Evolutionary conservation across 2,888 invertebrate genomes (phyloP).

Genomic region (Seira ritae): DNA sequence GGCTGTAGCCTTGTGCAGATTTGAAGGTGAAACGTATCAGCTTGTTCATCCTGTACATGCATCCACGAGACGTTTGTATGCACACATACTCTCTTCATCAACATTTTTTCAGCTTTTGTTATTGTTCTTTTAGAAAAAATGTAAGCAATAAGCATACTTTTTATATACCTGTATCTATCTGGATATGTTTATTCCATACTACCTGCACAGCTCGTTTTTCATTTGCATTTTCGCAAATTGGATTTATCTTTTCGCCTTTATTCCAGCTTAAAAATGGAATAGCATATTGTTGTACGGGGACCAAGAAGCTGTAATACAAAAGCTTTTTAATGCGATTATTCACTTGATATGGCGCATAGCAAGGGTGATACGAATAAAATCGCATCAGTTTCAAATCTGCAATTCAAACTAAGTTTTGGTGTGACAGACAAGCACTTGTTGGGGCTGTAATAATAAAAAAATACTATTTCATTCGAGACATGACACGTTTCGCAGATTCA

Average conservation of each 20-base stretch:
- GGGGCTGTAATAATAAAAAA: background rate
- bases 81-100: background rate
- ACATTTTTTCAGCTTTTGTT: constrained; percentile 1
- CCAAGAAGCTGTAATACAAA: background rate
- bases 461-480: background rate
- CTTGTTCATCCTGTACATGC: constrained; percentile 39
- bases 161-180: no score
- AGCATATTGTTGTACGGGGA: background rate
- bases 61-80: constrained; percentile 14
- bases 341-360: background rate
- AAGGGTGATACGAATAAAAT: background rate
- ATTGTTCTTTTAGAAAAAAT: constrained; percentile 6
- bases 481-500: background rate
- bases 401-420: background rate
- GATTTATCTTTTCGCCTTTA: background rate
- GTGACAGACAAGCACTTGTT: background rate
- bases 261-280: background rate
- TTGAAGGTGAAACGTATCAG: constrained; percentile 73
- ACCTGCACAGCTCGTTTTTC: background rate
- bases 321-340: background rate
- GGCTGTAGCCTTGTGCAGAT: constrained; percentile 71
- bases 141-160: no score
- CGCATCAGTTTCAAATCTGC: background rate
- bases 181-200: no score
- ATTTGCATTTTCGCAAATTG: constrained; percentile 1